Evolutionary conservation across 1,140 invertebrate species (phyloP).

Genomic region (Vollenhovia emeryi): DNA sequence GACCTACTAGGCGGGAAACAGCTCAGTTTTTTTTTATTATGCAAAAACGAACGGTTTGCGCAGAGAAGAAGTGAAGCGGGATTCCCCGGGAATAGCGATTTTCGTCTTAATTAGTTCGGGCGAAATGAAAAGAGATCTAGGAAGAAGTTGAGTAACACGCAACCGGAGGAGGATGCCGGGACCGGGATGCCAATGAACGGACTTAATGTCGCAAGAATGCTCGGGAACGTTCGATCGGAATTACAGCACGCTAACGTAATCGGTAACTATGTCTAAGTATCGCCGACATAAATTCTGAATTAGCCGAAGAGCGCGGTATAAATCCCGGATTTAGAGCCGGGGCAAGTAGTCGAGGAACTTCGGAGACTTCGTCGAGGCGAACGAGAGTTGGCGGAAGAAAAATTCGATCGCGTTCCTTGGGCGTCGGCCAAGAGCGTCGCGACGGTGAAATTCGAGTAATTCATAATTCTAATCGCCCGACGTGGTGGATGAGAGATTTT

Average conservation of each 20-base stretch:
- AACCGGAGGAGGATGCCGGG: too few species aligned
- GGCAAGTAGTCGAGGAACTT: conserved; percentile 26
- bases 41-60: background rate
- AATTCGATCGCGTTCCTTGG: conserved; percentile 57
- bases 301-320: conserved; percentile 28
- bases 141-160: background rate
- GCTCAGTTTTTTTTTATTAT: background rate
- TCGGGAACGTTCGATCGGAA: conserved; percentile 18
- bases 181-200: background rate
- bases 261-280: conserved; percentile 58
- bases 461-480: conserved; percentile 56
- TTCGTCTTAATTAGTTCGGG: conserved; percentile 5
- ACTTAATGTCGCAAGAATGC: conserved; percentile 30
- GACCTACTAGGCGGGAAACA: too few species aligned
- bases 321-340: conserved; percentile 44
- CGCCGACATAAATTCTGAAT: conserved; percentile 51
- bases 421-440: conserved; percentile 39
- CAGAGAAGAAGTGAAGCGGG: background rate
- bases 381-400: conserved; percentile 59
- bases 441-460: conserved; percentile 45
- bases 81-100: background rate
- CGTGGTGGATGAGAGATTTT: conserved; percentile 4
- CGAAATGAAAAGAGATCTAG: conserved; percentile 26
- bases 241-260: conserved; percentile 35
- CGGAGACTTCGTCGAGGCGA: conserved; percentile 28